A percentile compares a stretch with the other conserved stretches of the same genome.
These are phyloP conservation scores for Calephelis nemesis DNA, from an alignment of 1,140 invertebrate genomes.

Conservation along the genomic window DNA sequence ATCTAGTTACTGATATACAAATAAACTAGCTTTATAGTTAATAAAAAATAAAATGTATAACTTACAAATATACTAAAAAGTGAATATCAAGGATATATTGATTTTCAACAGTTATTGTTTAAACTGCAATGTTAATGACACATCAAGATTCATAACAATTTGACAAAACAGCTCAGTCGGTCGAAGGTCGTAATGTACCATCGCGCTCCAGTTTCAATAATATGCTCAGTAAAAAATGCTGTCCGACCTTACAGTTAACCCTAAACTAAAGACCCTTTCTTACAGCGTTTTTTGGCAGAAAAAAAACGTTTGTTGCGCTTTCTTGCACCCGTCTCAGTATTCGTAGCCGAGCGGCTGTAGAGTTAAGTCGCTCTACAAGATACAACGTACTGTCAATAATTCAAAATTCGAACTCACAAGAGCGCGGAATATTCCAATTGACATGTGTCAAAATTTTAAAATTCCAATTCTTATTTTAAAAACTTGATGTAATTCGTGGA, in stretches of 20 bases:
- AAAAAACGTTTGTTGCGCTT: conserved; percentile 48
- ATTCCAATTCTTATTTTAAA: conserved; percentile 18
- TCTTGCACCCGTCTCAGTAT: conserved; percentile 51
- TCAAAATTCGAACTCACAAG: conserved; percentile 44
- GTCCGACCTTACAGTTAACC: conserved; percentile 67
- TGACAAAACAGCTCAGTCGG: conserved; percentile 27
- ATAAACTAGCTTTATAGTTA: too few species aligned
- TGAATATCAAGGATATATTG: too few species aligned
- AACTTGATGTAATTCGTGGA: conserved; percentile 25
- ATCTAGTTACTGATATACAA: too few species aligned
- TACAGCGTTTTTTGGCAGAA: conserved; percentile 67
- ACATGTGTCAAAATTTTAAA: conserved; percentile 39
- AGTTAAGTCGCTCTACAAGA: conserved; percentile 53
- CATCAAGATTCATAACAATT: conserved; percentile 6
- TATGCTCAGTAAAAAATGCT: conserved; percentile 43
- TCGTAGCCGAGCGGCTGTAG: conserved; percentile 62
- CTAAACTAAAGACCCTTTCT: conserved; percentile 64
- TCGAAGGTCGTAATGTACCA: conserved; percentile 51
- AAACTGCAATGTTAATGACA: too few species aligned
- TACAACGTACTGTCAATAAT: conserved; percentile 31
- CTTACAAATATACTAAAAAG: too few species aligned
- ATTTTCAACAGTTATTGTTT: too few species aligned
- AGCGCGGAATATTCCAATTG: conserved; percentile 63
- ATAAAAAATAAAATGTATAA: too few species aligned
- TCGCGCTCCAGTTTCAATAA: conserved; percentile 50